Evolutionary conservation across 2,113 vertebrate species (phyloP), one percentile per base, ranked within the genome.

Genomic region (Mellivora capensis): DNA sequence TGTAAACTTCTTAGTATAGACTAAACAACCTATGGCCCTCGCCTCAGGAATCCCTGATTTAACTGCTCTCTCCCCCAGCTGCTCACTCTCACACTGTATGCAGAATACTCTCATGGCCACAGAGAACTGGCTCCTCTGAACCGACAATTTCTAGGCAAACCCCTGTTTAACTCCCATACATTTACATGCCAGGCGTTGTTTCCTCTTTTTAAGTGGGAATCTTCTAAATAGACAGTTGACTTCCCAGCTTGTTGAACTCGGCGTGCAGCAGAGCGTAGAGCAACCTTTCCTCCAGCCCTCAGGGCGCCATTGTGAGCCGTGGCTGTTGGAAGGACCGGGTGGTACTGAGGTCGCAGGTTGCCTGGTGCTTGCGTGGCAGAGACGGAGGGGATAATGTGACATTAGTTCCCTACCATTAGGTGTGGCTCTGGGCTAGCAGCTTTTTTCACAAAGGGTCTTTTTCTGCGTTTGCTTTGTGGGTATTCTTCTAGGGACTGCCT

Each of bases 231-330:
- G 13, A 8, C 17, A 23, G 79, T 11, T 42, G 54, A 52, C 21
- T n/a, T n/a, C 3, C 8, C 6, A 0, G 29, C 39, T 82, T 12
- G 17, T 54, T 20, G 39, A 86, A 4, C 37, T 0, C 2, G 0
- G 74, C 13, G 0, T 37, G 4, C 3, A 14, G 4, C 3, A 14
- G 10, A 71, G 12, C 6, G 0, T 3, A 8, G 47, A 27, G 52
- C 79, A 18, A n/a, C 69, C n/a, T n/a, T 47, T 34, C 21, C 17
- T 25, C 14, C 7, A 44, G 81, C 21, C 57, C 12, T 2, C 1
- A 2, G 61, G 39, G 52, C n/a, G 5, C 18, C 1, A 0, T 20
- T 7, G 18, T 3, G n/a, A 82, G 61, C 52, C 1, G 0, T 15
- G 8, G 49, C 27, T 52, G 14, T 14, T 11, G 20, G 3, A 37